Evolutionary conservation across 2,888 invertebrate genomes (phyloP), one percentile per base, ranked within the genome.

Genomic region (Steinernema scapterisci): DNA sequence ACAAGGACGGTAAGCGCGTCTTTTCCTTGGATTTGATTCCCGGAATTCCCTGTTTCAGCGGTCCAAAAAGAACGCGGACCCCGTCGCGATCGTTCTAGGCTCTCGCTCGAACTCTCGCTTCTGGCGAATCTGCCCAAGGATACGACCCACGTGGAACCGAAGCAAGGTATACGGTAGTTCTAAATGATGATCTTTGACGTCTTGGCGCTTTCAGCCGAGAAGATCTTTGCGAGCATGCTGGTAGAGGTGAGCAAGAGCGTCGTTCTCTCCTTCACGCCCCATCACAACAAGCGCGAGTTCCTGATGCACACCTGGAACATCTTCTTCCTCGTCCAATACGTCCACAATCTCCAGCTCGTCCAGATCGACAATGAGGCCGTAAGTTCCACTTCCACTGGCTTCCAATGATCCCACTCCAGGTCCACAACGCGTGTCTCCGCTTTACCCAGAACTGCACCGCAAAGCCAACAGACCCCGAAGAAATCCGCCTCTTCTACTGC

Each of bases 41-140:
- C 38, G 31, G 16, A 13, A 19, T 27, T 27, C 13, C 7, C 13
- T 27, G 21, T 76, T 81, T 25, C 83, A 93, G 93, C 94, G 21
- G 94, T 94, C 0, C 94, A 94, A 89, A 92, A 93, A 87, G 94
- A 94, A 88, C 90, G 94, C 73, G 94, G 94, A 0, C 94, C 94
- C 0, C 89, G 93, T 74, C 91, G 91, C 79, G 71, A 71, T 13
- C 63, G 63, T 11, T 63, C 63, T n/a, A 2, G 38, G 1, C 16
- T 52, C 52, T 19, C 52, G 11, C 52, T 63, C 25, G 63, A 63
- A 31, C 63, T 63, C 31, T 63, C 63, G 31, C 38, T 63, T 16
- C n/a, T 63, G 27, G 23, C 63, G 16, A 9, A 63, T 25, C 27
- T 63, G 16, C 63, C 63, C 11, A 63, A 63, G 38, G 63, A 63